Percentiles rank a stretch among this genome's conserved stretches.
Conservation (phyloP, 1,140 invertebrate species). For the Danaus plexippus region DNA sequence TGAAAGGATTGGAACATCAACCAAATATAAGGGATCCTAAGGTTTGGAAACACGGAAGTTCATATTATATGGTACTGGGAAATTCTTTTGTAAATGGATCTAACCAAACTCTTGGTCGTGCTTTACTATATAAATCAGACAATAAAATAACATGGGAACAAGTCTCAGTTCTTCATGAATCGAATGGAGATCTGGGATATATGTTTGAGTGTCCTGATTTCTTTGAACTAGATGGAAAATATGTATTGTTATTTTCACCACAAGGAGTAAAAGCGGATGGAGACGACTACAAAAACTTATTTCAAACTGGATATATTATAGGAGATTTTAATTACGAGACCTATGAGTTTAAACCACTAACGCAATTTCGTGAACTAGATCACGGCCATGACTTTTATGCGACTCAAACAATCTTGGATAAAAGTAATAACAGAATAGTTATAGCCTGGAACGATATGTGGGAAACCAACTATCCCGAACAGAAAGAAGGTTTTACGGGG, state of each 20-base stretch:
- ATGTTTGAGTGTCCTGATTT: slow-evolving; percentile 66
- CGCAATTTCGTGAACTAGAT: slow-evolving; percentile 53
- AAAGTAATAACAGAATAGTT: slow-evolving; percentile 34
- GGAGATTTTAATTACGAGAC: slow-evolving; percentile 50
- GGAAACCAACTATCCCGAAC: slow-evolving; percentile 50
- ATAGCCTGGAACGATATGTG: slow-evolving; percentile 63
- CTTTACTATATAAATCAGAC: slow-evolving; percentile 44
- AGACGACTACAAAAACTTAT: slow-evolving; percentile 56
- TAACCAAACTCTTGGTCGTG: slow-evolving; percentile 34
- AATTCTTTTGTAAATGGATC: slow-evolving; percentile 29
- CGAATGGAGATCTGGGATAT: slow-evolving; percentile 47
- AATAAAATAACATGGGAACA: slow-evolving; percentile 47
- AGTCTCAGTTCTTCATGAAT: slow-evolving; percentile 39
- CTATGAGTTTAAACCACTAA: slow-evolving; percentile 32
- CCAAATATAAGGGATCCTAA: slow-evolving; percentile 61
- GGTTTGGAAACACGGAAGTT: slow-evolving; percentile 50
- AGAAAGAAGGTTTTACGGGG: slow-evolving; percentile 45
- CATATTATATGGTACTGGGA: slow-evolving; percentile 60
- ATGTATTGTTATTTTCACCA: slow-evolving; percentile 56
- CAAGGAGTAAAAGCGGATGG: slow-evolving; percentile 53
- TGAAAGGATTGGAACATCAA: slow-evolving; percentile 34
- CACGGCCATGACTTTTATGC: slow-evolving; percentile 64
- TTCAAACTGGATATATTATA: slow-evolving; percentile 55
- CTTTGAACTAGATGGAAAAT: slow-evolving; percentile 44
- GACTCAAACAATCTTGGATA: slow-evolving; percentile 48